Base-by-base conservation (phyloP, 2,888 invertebrate genomes). In the Pollenia amentaria region DNA sequence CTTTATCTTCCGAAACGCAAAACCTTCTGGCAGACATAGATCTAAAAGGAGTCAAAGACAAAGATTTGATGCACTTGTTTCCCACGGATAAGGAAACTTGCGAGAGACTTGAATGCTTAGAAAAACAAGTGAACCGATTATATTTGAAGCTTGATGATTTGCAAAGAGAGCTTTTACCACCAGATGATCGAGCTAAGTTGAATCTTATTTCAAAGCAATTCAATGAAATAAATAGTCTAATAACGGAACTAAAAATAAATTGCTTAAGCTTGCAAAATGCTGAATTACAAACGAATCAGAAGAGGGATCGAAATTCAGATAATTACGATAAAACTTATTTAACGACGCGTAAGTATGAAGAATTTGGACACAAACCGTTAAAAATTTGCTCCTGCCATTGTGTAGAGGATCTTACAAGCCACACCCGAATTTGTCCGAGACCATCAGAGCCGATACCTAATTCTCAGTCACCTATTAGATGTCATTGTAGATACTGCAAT, bases 101-200 rank as follows among this genome's bases (percentile, higher is more conserved):
- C 12, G 40, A 57, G 14, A 69, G 44, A 77, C 42, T 85, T n/a
- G 51, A 72, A 16, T 8, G n/a, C n/a, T 60, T 85, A 3, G 85
- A 85, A 18, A 2, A 60, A 3, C 64, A 85, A 51, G 10, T 85
- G 3, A 6, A 38, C 0, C 12, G n/a, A 64, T 64, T 85, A 16
- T 16, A 48, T 12, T 3, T 12, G 0, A 70, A 80, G 3, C n/a
- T 65, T 40, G 48, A 60, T 51, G 48, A 29, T 21, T n/a, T 85
- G 1, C 55, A 72, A 16, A 55, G 51, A n/a, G 40, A 72, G 1
- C 4, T 77, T 3, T 0, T 65, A 18, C 57, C 70, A 9, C 11
- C 53, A 0, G 51, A 57, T 10, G 64, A 81, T 18, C 9, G 65
- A 1, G 29, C 53, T 0, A 81, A 81, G 72, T 72, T 77, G 9